Evolutionary conservation across 2,888 invertebrate genomes (phyloP), one percentile per base, ranked within the genome.

Genomic region (Suillia variegata): DNA sequence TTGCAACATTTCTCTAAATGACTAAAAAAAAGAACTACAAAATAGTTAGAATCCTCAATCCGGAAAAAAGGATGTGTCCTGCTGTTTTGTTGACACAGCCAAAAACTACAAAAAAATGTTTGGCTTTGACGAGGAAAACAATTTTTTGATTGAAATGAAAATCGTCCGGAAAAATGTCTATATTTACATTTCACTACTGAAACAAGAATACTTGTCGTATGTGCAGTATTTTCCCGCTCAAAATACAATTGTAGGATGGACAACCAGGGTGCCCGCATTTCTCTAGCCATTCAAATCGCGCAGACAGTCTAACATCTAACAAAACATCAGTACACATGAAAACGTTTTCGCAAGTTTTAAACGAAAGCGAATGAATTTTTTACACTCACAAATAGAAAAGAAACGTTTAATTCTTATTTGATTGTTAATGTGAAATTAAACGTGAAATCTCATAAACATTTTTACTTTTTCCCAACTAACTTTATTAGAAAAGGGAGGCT

Each of bases 371-470:
- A 38, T 26, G 26, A 26, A 26, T 26, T 26, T 26, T 26, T 26
- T 26, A 6, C 26, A 10, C 26, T 26, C 10, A n/a, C 26, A 26
- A 26, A 10, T 26, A n/a, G 6, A n/a, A 13, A 5, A n/a, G n/a
- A 38, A 38, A 13, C 38, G 38, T 45, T 18, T 18, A 45, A 45
- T 45, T 17, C 59, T 59, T 50, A 47, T 58, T 48, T 58, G 62
- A 64, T 67, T 67, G 65, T 67, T 61, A 62, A 58, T 62, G 65
- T 67, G 62, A 67, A 65, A 67, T 67, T 67, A 67, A 65, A 67
- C 65, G 67, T 67, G 62, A 67, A 67, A 67, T 67, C 58, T 61
- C 59, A 56, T 58, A 58, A 60, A 64, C 62, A 61, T 55, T 64
- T 62, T 61, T 55, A 42, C 45, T 62, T 55, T 51, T 42, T 38